phyloP scores from a whole-genome alignment of 1,140 invertebrate species.

The Asobara japonica region DNA sequence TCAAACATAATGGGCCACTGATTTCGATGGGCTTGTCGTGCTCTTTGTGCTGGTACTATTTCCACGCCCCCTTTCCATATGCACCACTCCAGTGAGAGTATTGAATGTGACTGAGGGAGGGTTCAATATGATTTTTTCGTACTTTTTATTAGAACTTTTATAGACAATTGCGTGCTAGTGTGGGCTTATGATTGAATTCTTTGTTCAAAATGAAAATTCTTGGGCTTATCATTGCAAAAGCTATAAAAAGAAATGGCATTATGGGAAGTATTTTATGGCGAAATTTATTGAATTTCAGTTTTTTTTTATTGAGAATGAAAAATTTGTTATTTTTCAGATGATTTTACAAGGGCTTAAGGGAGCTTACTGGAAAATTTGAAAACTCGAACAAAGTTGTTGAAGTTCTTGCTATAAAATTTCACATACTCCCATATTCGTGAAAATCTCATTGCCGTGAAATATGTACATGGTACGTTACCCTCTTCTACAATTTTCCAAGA shows the following conservation, averaged over 20 bases:
- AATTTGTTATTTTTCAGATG: too few relatives aligned
- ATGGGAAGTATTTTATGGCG: too few relatives aligned
- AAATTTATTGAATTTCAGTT: too few relatives aligned
- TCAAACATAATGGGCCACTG: conserved; percentile 37
- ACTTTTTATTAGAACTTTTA: not conserved
- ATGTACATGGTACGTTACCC: too few relatives aligned
- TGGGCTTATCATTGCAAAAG: not conserved
- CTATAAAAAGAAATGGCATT: not conserved
- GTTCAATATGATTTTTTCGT: not conserved
- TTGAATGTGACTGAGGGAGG: not conserved
- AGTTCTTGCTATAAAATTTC: too few relatives aligned
- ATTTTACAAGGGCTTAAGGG: too few relatives aligned
- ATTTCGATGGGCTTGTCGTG: conserved; percentile 33
- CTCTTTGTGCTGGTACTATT: conserved; percentile 11
- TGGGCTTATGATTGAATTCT: not conserved
- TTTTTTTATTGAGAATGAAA: too few relatives aligned
- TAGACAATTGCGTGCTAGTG: not conserved
- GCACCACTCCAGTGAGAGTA: not conserved
- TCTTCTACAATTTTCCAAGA: too few relatives aligned
- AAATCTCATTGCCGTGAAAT: too few relatives aligned
- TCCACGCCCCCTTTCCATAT: not conserved
- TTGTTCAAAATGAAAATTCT: not conserved
- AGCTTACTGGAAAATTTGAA: too few relatives aligned
- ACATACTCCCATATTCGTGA: too few relatives aligned
- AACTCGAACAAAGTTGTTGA: too few relatives aligned